A percentile compares a stretch with the other conserved stretches of the same genome.
These are phyloP conservation scores for Standfussiana lucernea DNA, from an alignment of 2,888 invertebrate species.

Conservation along the genomic window DNA sequence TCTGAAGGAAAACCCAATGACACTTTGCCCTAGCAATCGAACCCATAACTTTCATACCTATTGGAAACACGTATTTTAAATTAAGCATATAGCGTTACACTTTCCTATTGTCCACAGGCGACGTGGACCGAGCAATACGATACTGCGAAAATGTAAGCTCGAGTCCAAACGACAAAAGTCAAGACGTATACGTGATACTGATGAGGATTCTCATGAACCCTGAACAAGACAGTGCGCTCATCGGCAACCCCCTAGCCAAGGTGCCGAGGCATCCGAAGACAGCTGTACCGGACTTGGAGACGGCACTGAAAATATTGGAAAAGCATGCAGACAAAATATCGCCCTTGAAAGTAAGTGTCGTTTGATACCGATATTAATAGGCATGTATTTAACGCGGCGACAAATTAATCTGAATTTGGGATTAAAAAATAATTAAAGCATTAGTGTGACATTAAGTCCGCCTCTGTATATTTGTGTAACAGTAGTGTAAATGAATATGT, in stretches of 20 bases:
- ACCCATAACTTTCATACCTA: background rate
- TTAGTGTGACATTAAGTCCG: background rate
- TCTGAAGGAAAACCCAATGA: background rate
- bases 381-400: too few species aligned
- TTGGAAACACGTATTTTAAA: conserved; percentile 5
- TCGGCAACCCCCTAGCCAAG: conserved; percentile 85
- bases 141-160: conserved; percentile 95
- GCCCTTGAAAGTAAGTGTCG: conserved; percentile 92
- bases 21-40: background rate
- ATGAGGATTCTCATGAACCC: conserved; percentile 90
- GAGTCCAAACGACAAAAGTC: conserved; percentile 78
- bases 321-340: conserved; percentile 96
- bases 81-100: background rate
- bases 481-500: background rate
- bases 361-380: background rate
- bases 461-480: background rate
- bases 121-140: conserved; percentile 95
- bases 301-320: conserved; percentile 95
- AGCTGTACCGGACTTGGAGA: conserved; percentile 93
- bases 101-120: conserved; percentile 84
- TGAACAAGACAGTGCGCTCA: conserved; percentile 75
- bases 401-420: too few species aligned
- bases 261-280: conserved; percentile 91
- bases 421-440: too few species aligned
- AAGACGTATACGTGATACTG: conserved; percentile 91